Evolutionary conservation across 1,140 invertebrate genomes (phyloP).

Genomic region (Caenorhabditis brenneri): DNA sequence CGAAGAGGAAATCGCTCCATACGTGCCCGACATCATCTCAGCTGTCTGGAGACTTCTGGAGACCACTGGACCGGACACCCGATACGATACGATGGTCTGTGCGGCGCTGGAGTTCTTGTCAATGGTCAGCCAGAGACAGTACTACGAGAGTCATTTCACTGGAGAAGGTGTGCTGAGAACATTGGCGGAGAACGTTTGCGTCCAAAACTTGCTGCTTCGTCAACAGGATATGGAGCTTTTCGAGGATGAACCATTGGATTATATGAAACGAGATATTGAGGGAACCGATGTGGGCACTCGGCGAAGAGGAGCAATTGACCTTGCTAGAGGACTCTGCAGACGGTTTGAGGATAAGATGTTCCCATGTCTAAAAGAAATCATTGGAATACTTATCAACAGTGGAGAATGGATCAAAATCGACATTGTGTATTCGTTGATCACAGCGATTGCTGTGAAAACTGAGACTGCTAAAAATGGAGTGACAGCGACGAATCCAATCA

Average conservation of each 20-base stretch:
- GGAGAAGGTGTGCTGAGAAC: slow-evolving; percentile 83
- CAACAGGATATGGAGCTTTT: slow-evolving; percentile 86
- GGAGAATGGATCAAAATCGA: slow-evolving; percentile 48
- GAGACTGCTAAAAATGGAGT: slow-evolving; percentile 47
- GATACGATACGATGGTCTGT: slow-evolving; percentile 77
- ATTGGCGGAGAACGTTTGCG: slow-evolving; percentile 73
- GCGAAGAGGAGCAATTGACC: slow-evolving; percentile 89
- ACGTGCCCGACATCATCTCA: slow-evolving; percentile 86
- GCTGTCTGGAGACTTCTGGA: slow-evolving; percentile 85
- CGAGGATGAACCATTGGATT: slow-evolving; percentile 96
- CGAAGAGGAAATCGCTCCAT: slow-evolving; percentile 90
- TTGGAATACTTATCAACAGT: neutral
- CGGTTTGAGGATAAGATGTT: slow-evolving; percentile 32
- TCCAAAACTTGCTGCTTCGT: slow-evolving; percentile 45
- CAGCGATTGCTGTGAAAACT: slow-evolving; percentile 32
- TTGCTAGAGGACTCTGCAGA: slow-evolving; percentile 81
- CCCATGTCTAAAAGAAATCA: neutral
- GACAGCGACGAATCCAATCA: slow-evolving; percentile 34
- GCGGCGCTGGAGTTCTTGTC: slow-evolving; percentile 85
- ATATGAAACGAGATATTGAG: slow-evolving; percentile 92
- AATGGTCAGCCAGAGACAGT: slow-evolving; percentile 85
- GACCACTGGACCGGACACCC: slow-evolving; percentile 70
- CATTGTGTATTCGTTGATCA: slow-evolving; percentile 44
- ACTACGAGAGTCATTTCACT: slow-evolving; percentile 87
- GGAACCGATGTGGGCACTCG: slow-evolving; percentile 88